phyloP scores from a whole-genome alignment of 2,113 vertebrate genomes.

The Thymallus thymallus region DNA sequence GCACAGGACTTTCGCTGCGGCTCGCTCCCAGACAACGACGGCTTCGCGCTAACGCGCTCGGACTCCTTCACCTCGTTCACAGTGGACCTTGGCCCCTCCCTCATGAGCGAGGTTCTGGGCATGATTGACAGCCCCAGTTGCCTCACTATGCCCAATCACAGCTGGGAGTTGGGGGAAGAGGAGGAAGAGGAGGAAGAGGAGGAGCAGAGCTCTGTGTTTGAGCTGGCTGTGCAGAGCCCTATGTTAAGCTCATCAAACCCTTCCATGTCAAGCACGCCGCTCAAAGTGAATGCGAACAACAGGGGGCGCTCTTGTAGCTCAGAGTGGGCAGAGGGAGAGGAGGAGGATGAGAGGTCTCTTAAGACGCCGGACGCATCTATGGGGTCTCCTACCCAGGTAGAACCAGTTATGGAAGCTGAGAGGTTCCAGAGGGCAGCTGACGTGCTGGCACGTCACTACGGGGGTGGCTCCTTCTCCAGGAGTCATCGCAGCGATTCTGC shows the following conservation, averaged over 20 bases:
- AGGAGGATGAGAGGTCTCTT: constrained; percentile 32
- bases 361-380: constrained; percentile 35
- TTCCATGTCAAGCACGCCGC: constrained; percentile 29
- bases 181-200: constrained; percentile 33
- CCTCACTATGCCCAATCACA: constrained; percentile 33
- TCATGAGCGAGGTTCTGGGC: constrained; percentile 88
- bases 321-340: constrained; percentile 28
- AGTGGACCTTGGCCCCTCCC: constrained; percentile 90
- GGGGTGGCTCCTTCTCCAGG: constrained; percentile 54
- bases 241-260: constrained; percentile 41
- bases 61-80: constrained; percentile 93
- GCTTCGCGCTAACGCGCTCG: constrained; percentile 67
- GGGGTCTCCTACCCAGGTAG: constrained; percentile 20
- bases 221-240: constrained; percentile 58
- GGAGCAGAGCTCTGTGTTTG: constrained; percentile 46
- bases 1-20: constrained; percentile 23
- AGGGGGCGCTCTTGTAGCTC: constrained; percentile 30
- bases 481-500: constrained; percentile 40
- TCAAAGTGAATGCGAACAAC: constrained; percentile 28
- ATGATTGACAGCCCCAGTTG: constrained; percentile 81
- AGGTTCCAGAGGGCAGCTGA: constrained; percentile 68
- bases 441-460: constrained; percentile 66
- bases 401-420: constrained; percentile 48
- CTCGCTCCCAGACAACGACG: constrained; percentile 37
- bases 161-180: constrained; percentile 23